phyloP scores from a whole-genome alignment of 2,113 vertebrate genomes.

The Phaethornis superciliosus region DNA sequence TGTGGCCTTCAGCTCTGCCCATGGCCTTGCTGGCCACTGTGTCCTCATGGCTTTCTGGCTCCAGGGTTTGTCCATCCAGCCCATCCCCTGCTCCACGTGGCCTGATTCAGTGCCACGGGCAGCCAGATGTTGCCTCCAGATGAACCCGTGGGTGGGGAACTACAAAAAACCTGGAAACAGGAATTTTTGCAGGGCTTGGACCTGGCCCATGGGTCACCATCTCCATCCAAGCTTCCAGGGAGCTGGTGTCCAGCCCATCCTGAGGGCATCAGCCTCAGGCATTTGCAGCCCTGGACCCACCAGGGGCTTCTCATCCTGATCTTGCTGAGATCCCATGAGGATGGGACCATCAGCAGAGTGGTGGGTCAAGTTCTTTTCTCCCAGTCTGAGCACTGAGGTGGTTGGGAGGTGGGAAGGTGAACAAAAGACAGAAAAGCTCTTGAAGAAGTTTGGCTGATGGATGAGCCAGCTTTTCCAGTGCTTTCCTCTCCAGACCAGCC shows the following conservation, averaged over 20 bases:
- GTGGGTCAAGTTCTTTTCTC: neutral
- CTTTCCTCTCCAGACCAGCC: neutral
- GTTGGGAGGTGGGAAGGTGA: neutral
- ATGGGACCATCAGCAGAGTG: neutral
- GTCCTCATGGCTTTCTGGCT: fast-evolving
- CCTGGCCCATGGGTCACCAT: fast-evolving
- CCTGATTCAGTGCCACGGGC: neutral
- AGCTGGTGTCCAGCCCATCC: neutral
- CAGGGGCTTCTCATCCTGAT: neutral
- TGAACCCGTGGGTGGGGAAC: fast-evolving
- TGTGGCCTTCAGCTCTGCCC: neutral
- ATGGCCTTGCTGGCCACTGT: neutral
- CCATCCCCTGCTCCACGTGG: neutral
- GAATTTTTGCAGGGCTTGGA: neutral
- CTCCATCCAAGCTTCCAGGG: neutral
- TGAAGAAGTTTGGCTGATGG: neutral
- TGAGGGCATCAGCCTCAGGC: fast-evolving
- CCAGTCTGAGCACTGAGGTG: neutral
- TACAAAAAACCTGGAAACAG: neutral
- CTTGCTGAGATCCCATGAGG: neutral
- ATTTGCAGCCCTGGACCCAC: neutral
- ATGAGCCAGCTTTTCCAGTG: neutral
- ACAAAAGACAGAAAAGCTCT: neutral
- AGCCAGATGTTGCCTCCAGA: neutral
- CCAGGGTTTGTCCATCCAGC: fast-evolving